These are phyloP conservation scores for Luffia ferchaultella DNA, from an alignment of 2,888 invertebrate species.

Conservation along the genomic window DNA sequence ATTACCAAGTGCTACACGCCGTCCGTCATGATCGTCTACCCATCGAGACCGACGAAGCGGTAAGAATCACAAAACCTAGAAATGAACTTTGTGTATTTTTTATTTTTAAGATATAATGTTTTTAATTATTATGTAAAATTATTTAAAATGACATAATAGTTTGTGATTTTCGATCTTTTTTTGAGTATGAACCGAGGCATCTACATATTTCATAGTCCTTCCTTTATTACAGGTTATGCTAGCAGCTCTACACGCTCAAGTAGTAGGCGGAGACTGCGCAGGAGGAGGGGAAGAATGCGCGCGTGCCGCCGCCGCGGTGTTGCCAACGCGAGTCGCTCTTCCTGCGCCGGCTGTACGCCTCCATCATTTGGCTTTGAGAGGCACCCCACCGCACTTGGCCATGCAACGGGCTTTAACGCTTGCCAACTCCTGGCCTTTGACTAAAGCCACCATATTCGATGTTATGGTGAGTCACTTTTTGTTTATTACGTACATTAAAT, in stretches of 20 bases:
- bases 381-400: constrained; percentile 86
- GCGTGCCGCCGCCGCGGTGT: constrained; percentile 78
- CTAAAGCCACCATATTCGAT: constrained; percentile 92
- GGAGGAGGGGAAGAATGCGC: constrained; percentile 72
- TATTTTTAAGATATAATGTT: not conserved
- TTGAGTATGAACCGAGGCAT: too few relatives aligned
- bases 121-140: not conserved
- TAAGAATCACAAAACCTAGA: constrained; percentile 64
- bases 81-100: too few relatives aligned
- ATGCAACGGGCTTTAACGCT: constrained; percentile 93
- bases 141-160: not conserved
- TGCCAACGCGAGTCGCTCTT: constrained; percentile 84
- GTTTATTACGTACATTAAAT: not conserved
- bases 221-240: constrained; percentile 91
- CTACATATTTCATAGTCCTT: too few relatives aligned
- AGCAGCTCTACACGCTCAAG: constrained; percentile 91
- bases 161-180: too few relatives aligned
- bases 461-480: constrained; percentile 76
- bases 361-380: constrained; percentile 90
- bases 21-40: constrained; percentile 91
- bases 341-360: constrained; percentile 87
- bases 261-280: constrained; percentile 86
- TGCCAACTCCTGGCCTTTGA: constrained; percentile 92
- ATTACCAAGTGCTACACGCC: constrained; percentile 92
- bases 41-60: constrained; percentile 93